Percentiles rank a stretch among this genome's conserved stretches.
phyloP scores from a whole-genome alignment of 2,113 vertebrate species.

The Bubo bubo region DNA sequence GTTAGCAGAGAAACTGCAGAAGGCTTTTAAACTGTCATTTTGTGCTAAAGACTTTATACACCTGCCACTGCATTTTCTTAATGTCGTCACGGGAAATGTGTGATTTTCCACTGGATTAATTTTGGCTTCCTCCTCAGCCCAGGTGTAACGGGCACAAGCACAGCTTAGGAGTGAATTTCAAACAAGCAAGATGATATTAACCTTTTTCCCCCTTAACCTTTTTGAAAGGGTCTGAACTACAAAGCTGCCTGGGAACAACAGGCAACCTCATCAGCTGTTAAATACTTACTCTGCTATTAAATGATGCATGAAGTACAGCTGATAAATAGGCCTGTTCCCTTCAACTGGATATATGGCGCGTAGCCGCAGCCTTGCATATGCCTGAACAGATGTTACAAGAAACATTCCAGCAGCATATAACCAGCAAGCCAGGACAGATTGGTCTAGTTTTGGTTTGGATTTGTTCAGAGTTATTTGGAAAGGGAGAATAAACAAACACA shows the following conservation, averaged over 20 bases:
- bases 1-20: background rate
- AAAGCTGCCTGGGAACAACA: background rate
- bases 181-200: background rate
- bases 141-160: background rate
- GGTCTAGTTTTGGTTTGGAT: background rate
- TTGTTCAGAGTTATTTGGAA: background rate
- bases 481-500: background rate
- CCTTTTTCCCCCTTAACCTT: background rate
- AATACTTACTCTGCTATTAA: background rate
- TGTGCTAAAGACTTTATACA: background rate
- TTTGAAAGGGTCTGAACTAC: background rate
- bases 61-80: background rate
- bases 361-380: background rate
- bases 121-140: background rate
- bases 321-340: background rate
- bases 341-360: fast-evolving
- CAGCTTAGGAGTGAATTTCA: background rate
- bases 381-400: background rate
- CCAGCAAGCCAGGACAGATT: background rate
- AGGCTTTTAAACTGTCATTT: background rate
- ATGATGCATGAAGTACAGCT: background rate
- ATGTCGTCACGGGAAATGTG: fast-evolving
- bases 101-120: background rate
- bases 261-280: background rate
- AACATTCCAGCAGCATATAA: background rate